phyloP scores from a whole-genome alignment of 2,113 vertebrate genomes.

The human region GRCh38 chr2:72328501-72329000 shows the following conservation, averaged over 20 bases:
- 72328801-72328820: not conserved
- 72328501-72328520: not conserved
- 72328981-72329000: not conserved
- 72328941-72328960: constrained; percentile 11
- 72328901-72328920: not conserved
- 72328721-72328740: not conserved
- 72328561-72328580: not conserved
- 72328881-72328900: not conserved
- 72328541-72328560: not conserved
- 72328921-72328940: not conserved
- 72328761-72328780: not conserved
- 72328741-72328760: not conserved
- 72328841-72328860: not conserved
- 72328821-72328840: not conserved
- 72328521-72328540: not conserved
- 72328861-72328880: not conserved
- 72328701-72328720: not conserved
- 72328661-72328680: not conserved
- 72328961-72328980: not conserved
- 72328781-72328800: not conserved
- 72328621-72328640: not conserved
- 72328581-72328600: not conserved
- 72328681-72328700: not conserved
- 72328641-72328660: not conserved
- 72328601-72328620: not conserved